Percentiles rank a stretch among this genome's conserved stretches.
These are phyloP conservation scores for Apodemus speciosus DNA, from an alignment of 2,113 vertebrate genomes.

Conservation along the genomic window DNA sequence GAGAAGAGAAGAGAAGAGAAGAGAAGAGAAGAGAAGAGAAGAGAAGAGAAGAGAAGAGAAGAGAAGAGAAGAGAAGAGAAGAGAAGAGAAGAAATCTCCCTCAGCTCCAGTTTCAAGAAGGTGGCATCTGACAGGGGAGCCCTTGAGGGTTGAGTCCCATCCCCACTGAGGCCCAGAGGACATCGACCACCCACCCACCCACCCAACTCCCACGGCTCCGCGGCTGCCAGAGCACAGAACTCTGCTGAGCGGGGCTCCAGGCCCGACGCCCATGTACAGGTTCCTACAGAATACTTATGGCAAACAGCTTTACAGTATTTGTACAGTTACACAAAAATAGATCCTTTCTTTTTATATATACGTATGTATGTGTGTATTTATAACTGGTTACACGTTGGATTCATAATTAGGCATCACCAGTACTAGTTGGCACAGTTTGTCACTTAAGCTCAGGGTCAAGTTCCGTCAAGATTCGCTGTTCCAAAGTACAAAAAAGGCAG, in stretches of 20 bases:
- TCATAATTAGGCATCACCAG: slow-evolving; percentile 78
- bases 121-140: too few species aligned
- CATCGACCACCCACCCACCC: not conserved
- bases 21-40: too few species aligned
- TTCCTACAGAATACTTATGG: slow-evolving; percentile 78
- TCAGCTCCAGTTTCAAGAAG: not conserved
- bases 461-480: slow-evolving; percentile 73
- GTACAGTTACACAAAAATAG: slow-evolving; percentile 88
- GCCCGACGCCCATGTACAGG: not conserved
- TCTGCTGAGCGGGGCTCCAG: not conserved
- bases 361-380: slow-evolving; percentile 83
- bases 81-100: not conserved
- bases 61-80: too few species aligned
- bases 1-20: not conserved
- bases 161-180: not conserved
- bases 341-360: slow-evolving; percentile 82
- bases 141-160: not conserved
- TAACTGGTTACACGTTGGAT: slow-evolving; percentile 81
- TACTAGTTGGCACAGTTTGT: slow-evolving; percentile 78
- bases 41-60: too few species aligned
- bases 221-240: not conserved
- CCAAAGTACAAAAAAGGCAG: slow-evolving; percentile 72
- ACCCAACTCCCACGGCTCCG: not conserved
- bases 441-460: slow-evolving; percentile 63
- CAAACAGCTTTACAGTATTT: slow-evolving; percentile 83